Evolutionary conservation across 2,113 vertebrate genomes (phyloP), one percentile per base, ranked within the genome.

Genomic region (Notothenia rossii): DNA sequence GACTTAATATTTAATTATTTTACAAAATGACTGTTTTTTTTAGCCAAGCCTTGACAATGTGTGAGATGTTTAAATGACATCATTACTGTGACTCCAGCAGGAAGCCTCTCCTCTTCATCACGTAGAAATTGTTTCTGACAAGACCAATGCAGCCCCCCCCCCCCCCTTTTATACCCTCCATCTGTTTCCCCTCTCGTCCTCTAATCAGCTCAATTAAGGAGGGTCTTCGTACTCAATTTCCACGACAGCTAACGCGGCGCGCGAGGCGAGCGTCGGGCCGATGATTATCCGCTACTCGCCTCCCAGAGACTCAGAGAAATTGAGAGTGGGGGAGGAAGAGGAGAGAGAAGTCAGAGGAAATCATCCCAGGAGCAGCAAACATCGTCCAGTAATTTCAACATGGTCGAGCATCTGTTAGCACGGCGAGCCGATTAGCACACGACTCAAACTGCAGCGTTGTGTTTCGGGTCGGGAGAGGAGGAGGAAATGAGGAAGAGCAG

Each of bases 121-220:
- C 29, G n/a, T 10, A 4, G 66, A 56, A 68, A 75, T 67, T 60
- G 55, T 81, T 77, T 72, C 64, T 73, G 72, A 85, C 54, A 53
- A 45, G 70, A 49, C 61, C 64, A 49, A 71, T 65, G n/a, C 75
- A 50, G 50, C 58, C 48, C 4, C 4, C 45, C 40, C 6, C n/a
- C 56, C 70, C 59, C 62, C 48, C n/a, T 7, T 56, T 79, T 55
- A 76, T 69, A 75, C 77, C 55, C 71, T 84, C 84, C 77, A 83
- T 91, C 85, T 92, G 93, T 84, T 93, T 89, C 83, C 91, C 80
- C 88, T 83, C 85, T 82, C 46, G 3, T 86, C 70, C 65, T 73
- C 86, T 94, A 91, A 93, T 92, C 77, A 65, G 82, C 84, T 93
- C 93, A 89, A 93, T 94, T 94, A 94, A 86, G 89, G 75, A 81